phyloP scores from a whole-genome alignment of 2,113 vertebrate genomes.

The Hippocampus mohnikei region DNA sequence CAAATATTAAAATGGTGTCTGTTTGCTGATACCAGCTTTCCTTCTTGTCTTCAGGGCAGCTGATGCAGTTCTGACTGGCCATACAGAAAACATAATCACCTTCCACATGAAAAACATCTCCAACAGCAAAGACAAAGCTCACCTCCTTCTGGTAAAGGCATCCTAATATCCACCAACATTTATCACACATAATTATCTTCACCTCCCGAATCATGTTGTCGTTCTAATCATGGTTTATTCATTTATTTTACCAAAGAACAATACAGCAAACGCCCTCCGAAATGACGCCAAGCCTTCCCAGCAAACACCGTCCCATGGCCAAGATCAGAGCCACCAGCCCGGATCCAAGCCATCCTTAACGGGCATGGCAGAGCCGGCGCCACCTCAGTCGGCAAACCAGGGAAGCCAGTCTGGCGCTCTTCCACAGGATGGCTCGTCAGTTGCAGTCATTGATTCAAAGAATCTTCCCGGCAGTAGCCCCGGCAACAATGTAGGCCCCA shows the following conservation, averaged over 20 bases:
- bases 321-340: slow-evolving; percentile 89
- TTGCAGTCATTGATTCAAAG: slow-evolving; percentile 83
- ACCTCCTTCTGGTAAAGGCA: slow-evolving; percentile 83
- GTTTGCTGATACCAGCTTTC: slow-evolving; percentile 49
- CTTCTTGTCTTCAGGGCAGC: slow-evolving; percentile 82
- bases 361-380: slow-evolving; percentile 79
- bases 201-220: not conserved
- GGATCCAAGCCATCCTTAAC: slow-evolving; percentile 85
- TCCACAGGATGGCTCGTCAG: slow-evolving; percentile 80
- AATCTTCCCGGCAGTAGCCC: slow-evolving; percentile 81
- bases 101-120: slow-evolving; percentile 99
- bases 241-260: slow-evolving; percentile 78
- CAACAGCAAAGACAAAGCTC: slow-evolving; percentile 90
- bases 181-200: not conserved
- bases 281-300: slow-evolving; percentile 83
- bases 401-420: slow-evolving; percentile 72
- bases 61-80: slow-evolving; percentile 93
- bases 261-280: slow-evolving; percentile 79
- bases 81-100: slow-evolving; percentile 92
- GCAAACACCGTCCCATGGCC: slow-evolving; percentile 71
- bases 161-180: not conserved
- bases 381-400: slow-evolving; percentile 65
- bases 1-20: slow-evolving; percentile 32
- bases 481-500: slow-evolving; percentile 71
- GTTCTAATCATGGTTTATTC: slow-evolving; percentile 8